These are phyloP conservation scores for Masnerella sp. DNA, from an alignment of 2,888 invertebrate species.

Conservation along the genomic window DNA sequence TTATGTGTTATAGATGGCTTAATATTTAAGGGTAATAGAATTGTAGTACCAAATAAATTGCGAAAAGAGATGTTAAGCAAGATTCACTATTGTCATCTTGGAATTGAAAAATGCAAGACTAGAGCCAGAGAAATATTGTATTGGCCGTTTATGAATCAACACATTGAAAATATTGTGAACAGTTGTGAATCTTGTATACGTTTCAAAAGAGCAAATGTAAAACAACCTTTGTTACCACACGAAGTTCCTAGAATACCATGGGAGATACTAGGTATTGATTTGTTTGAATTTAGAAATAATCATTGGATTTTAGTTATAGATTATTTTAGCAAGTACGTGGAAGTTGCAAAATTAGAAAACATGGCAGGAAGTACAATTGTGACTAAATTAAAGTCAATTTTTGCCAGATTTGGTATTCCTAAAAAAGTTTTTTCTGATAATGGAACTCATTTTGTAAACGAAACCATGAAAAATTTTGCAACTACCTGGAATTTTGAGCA, in stretches of 20 bases:
- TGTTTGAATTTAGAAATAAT: conserved; percentile 39
- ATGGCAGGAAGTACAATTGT: conserved; percentile 34
- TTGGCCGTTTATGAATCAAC: conserved; percentile 64
- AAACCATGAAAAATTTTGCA: conserved; percentile 42
- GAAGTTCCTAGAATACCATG: conserved; percentile 51
- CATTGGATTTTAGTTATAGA: conserved; percentile 51
- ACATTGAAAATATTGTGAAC: conserved; percentile 52
- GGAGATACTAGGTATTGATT: conserved; percentile 49
- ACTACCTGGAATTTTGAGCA: conserved; percentile 33
- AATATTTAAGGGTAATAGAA: conserved; percentile 42
- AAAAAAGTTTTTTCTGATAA: conserved; percentile 60
- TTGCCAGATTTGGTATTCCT: conserved; percentile 62
- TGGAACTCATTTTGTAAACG: conserved; percentile 18
- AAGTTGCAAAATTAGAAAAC: conserved; percentile 37
- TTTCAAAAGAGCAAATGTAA: conserved; percentile 24
- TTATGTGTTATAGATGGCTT: conserved; percentile 40
- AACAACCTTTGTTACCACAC: conserved; percentile 28
- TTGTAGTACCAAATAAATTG: conserved; percentile 60
- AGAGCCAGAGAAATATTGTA: conserved; percentile 62
- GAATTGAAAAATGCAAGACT: conserved; percentile 61
- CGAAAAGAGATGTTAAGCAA: conserved; percentile 59
- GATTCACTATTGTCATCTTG: conserved; percentile 65
- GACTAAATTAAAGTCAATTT: conserved; percentile 57
- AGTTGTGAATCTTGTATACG: conserved; percentile 54
- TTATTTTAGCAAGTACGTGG: conserved; percentile 59